These are phyloP conservation scores for Erebia aethiops DNA, from an alignment of 2,888 invertebrate species.

Conservation along the genomic window DNA sequence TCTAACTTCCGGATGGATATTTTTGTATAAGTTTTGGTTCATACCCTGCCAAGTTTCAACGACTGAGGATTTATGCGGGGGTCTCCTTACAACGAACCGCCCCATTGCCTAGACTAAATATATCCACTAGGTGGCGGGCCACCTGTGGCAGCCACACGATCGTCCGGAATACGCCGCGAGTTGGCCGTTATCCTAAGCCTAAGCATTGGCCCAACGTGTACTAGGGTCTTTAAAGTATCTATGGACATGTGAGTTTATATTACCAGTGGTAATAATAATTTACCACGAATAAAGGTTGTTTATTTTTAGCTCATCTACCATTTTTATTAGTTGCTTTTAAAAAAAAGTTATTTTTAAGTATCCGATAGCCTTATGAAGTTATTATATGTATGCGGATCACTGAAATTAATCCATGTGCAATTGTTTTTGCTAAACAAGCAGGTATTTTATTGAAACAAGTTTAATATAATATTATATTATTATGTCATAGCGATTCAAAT, in stretches of 20 bases:
- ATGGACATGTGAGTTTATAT: neutral
- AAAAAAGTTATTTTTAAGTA: neutral
- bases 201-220: neutral
- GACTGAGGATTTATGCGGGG: too few species aligned
- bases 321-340: slow-evolving; percentile 1
- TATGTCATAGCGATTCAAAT: neutral
- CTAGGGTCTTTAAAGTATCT: neutral
- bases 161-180: too few species aligned
- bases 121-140: neutral
- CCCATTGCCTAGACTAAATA: too few species aligned
- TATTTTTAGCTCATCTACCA: slow-evolving; percentile 18
- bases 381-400: neutral
- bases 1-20: too few species aligned
- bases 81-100: too few species aligned
- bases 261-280: neutral
- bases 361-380: neutral
- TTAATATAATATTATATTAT: neutral
- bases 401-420: neutral
- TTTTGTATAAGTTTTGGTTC: too few species aligned
- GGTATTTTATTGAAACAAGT: neutral
- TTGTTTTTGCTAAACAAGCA: neutral
- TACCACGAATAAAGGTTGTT: neutral
- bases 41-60: too few species aligned
- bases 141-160: neutral
- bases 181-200: neutral